Evolutionary conservation across 2,797 vertebrate species (phyloP).

Genomic region (Hirundo rustica): DNA sequence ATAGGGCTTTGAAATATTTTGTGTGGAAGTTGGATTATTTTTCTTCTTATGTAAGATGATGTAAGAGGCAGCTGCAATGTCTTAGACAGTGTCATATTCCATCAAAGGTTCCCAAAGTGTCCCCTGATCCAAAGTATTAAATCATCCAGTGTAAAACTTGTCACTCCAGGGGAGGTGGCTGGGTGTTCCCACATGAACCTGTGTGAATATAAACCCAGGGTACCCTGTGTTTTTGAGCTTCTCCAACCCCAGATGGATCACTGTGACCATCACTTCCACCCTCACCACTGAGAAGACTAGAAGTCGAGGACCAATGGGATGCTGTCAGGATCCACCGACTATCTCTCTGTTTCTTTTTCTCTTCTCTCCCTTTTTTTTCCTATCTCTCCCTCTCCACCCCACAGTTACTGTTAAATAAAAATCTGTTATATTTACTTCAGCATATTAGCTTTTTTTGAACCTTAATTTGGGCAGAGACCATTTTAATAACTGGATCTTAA

Average conservation of each 20-base stretch:
- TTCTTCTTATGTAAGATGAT: not conserved
- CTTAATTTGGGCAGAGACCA: not conserved
- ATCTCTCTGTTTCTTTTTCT: not conserved
- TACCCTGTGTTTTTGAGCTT: not conserved
- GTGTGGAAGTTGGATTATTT: not conserved
- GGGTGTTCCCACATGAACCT: accelerated
- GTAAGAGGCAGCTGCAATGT: not conserved
- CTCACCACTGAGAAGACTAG: not conserved
- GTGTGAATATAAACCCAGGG: not conserved
- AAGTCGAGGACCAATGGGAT: not conserved
- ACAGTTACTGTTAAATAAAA: not conserved
- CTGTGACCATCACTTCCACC: not conserved
- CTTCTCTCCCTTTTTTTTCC: too few species aligned
- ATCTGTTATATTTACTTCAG: not conserved
- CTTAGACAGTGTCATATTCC: not conserved
- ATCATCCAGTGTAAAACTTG: not conserved
- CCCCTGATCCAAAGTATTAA: not conserved
- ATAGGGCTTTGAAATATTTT: not conserved
- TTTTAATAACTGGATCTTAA: not conserved
- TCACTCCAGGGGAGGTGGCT: not conserved
- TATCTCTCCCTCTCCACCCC: not conserved
- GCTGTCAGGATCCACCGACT: not conserved
- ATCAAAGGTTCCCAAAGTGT: not conserved
- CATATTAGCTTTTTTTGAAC: not conserved
- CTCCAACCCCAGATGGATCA: accelerated